Conservation (phyloP, 2,113 vertebrate genomes). For the Ivindomyrus marchei region DNA sequence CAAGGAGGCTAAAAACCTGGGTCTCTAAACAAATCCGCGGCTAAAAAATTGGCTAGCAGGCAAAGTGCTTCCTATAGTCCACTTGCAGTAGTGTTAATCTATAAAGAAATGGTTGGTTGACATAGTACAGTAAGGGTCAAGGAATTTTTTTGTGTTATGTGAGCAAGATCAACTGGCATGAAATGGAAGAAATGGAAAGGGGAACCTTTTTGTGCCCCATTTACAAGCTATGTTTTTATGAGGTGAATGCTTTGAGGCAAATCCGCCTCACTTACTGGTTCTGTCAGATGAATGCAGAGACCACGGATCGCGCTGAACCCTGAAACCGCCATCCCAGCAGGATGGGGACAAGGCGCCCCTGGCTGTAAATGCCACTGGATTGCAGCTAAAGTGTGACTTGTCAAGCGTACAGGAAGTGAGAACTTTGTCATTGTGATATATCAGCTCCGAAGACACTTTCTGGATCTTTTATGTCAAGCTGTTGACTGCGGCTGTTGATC, state of each 20-base stretch:
- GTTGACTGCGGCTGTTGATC: not conserved
- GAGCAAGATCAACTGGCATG: not conserved
- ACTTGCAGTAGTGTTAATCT: not conserved
- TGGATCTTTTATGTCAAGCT: not conserved
- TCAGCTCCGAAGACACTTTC: not conserved
- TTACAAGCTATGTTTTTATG: conserved; percentile 3
- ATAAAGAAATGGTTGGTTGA: conserved; percentile 3
- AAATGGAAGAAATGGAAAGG: conserved; percentile 2
- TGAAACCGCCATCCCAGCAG: not conserved
- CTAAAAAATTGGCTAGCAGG: not conserved
- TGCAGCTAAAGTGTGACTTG: not conserved
- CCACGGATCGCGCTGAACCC: not conserved
- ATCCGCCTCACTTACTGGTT: not conserved
- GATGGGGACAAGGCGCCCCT: not conserved
- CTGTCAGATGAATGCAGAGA: not conserved
- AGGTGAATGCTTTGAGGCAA: not conserved
- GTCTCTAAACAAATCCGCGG: not conserved
- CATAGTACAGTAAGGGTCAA: not conserved
- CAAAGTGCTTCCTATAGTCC: not conserved
- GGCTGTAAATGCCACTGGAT: not conserved
- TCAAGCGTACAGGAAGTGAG: not conserved
- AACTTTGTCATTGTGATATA: not conserved
- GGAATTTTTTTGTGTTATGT: conserved; percentile 3
- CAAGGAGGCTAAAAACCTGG: not conserved
- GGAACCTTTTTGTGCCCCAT: not conserved